phyloP scores from a whole-genome alignment of 2,113 vertebrate species.

The Chaetodon auriga region DNA sequence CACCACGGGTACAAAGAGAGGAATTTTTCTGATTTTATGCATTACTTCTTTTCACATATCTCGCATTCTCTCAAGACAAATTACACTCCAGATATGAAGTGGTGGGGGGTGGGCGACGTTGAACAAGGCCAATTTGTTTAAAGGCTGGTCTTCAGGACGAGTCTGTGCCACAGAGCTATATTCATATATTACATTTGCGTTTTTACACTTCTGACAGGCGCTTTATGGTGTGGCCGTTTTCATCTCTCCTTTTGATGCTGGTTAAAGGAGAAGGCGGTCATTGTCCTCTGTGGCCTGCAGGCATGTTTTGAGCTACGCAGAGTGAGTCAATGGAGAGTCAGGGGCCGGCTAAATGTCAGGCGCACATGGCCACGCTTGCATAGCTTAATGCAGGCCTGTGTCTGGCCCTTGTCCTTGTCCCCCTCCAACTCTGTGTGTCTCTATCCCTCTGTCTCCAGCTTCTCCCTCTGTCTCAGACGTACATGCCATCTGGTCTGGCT shows the following conservation, averaged over 20 bases:
- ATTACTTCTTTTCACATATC: slow-evolving; percentile 64
- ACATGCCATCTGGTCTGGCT: slow-evolving; percentile 81
- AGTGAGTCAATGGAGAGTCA: slow-evolving; percentile 82
- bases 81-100: slow-evolving; percentile 62
- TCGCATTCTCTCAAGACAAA: slow-evolving; percentile 65
- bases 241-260: slow-evolving; percentile 88
- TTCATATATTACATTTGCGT: slow-evolving; percentile 87
- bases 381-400: slow-evolving; percentile 87
- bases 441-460: slow-evolving; percentile 78
- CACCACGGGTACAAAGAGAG: slow-evolving; percentile 62
- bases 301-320: slow-evolving; percentile 86
- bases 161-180: slow-evolving; percentile 79
- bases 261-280: slow-evolving; percentile 87
- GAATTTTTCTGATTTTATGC: slow-evolving; percentile 49
- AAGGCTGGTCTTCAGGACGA: slow-evolving; percentile 59
- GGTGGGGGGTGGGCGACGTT: slow-evolving; percentile 29
- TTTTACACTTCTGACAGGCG: slow-evolving; percentile 87
- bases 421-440: slow-evolving; percentile 65
- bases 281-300: slow-evolving; percentile 89
- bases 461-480: slow-evolving; percentile 75
- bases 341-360: slow-evolving; percentile 90
- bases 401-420: slow-evolving; percentile 80
- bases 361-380: slow-evolving; percentile 85
- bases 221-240: slow-evolving; percentile 85
- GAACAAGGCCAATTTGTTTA: slow-evolving; percentile 79